phyloP scores from a whole-genome alignment of 2,113 vertebrate species.

The Nanger granti region DNA sequence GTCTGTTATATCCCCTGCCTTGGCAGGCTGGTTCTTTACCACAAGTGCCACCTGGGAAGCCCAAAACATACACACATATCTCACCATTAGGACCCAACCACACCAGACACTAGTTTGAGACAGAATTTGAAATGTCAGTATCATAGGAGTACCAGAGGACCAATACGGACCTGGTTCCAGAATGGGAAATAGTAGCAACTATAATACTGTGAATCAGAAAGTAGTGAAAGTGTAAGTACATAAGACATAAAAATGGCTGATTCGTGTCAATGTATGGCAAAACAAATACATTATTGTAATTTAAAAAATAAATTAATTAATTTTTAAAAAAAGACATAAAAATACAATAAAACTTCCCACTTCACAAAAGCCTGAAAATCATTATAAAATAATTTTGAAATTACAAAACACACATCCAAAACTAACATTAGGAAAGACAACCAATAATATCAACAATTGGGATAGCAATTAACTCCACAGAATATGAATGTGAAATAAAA shows the following conservation, averaged over 20 bases:
- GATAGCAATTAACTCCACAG: not conserved
- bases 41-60: not conserved
- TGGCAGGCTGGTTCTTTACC: not conserved
- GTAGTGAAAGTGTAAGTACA: not conserved
- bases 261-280: too few species aligned
- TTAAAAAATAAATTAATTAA: too few species aligned
- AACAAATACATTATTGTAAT: too few species aligned
- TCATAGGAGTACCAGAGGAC: not conserved
- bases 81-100: not conserved
- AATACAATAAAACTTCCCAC: not conserved
- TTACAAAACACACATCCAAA: conserved; percentile 22
- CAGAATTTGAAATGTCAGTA: not conserved
- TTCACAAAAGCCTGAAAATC: not conserved
- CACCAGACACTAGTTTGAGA: not conserved
- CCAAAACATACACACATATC: not conserved
- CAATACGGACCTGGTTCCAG: not conserved
- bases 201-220: conserved; percentile 1
- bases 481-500: not conserved
- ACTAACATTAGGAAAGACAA: not conserved
- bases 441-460: not conserved
- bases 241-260: not conserved
- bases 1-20: fast-evolving
- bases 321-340: not conserved
- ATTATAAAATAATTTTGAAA: conserved; percentile 13
- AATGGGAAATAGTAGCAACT: not conserved